Conservation (phyloP, 2,113 vertebrate species). For the Zosterops hypoxanthus region DNA sequence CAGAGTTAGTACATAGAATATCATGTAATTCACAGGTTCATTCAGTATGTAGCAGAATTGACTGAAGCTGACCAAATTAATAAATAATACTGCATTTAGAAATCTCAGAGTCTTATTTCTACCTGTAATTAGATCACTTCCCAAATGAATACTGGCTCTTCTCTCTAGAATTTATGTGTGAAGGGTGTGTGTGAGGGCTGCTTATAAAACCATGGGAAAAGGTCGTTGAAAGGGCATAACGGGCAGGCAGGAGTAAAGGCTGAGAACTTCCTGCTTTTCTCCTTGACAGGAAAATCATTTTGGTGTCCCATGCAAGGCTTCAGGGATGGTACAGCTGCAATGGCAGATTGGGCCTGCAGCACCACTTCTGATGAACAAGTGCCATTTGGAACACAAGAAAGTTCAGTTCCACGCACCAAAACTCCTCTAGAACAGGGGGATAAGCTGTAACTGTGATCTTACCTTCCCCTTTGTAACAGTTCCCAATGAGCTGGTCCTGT, state of each 20-base stretch:
- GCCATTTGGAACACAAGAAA: not conserved
- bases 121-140: not conserved
- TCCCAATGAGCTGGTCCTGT: slow-evolving; percentile 98
- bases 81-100: not conserved
- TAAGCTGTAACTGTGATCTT: slow-evolving; percentile 15
- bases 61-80: not conserved
- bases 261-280: not conserved
- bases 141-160: not conserved
- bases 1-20: not conserved
- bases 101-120: not conserved
- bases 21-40: not conserved
- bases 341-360: not conserved
- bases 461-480: slow-evolving; percentile 91
- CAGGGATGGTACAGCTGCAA: not conserved
- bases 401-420: not conserved
- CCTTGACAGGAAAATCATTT: not conserved
- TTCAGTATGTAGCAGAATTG: not conserved
- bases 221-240: not conserved
- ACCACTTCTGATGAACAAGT: not conserved
- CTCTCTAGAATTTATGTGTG: not conserved
- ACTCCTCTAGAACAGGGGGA: not conserved
- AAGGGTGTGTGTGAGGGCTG: not conserved
- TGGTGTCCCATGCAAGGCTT: not conserved
- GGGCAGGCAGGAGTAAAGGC: not conserved
- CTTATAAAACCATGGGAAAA: not conserved